Percentiles rank a stretch among this genome's conserved stretches.
phyloP scores from a whole-genome alignment of 1,140 invertebrate genomes.

The Bombus pyrosoma region DNA sequence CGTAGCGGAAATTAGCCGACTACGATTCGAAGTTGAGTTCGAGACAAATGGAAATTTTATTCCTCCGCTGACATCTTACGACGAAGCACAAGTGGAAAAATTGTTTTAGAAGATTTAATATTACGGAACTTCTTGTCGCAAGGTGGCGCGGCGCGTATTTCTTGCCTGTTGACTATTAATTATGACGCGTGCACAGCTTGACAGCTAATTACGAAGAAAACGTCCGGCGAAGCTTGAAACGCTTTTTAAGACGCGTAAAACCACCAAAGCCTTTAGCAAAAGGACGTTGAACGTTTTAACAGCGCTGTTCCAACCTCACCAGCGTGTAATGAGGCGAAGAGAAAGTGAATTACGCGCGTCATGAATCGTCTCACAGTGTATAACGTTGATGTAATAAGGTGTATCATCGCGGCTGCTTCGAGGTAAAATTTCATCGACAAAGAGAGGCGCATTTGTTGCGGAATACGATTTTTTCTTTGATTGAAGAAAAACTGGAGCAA shows the following conservation, averaged over 20 bases:
- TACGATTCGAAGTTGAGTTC: background rate
- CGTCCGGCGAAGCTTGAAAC: background rate
- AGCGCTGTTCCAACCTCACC: background rate
- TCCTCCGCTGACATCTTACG: background rate
- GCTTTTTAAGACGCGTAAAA: background rate
- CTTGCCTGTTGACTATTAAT: background rate
- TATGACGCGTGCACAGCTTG: background rate
- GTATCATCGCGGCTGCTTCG: background rate
- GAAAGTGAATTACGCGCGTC: conserved; percentile 3
- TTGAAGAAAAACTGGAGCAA: background rate
- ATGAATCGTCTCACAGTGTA: background rate
- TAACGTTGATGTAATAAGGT: background rate
- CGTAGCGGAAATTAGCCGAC: background rate
- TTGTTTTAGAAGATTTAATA: no score
- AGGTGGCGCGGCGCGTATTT: no score
- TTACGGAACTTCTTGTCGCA: no score
- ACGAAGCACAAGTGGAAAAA: no score
- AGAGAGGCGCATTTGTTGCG: background rate
- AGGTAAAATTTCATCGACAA: background rate
- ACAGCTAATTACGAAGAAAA: background rate
- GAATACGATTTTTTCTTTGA: background rate
- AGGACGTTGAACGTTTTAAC: conserved; percentile 21
- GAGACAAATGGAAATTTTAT: background rate
- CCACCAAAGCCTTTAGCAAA: background rate
- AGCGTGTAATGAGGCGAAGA: background rate